Base-by-base conservation (phyloP, 2,888 invertebrate genomes). In the Pelosia muscerda region DNA sequence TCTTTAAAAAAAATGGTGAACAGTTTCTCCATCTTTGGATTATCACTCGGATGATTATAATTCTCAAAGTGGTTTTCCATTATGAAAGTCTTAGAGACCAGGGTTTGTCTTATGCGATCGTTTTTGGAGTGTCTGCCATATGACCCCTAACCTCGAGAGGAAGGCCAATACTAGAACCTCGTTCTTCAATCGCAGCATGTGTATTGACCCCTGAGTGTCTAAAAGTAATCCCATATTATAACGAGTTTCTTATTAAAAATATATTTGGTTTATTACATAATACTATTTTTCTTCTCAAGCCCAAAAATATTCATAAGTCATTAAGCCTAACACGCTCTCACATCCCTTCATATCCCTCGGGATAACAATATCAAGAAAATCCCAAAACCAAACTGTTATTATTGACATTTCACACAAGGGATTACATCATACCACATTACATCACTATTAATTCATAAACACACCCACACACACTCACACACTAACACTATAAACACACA, bases 381-480 rank as follows among this genome's bases (percentile, higher is more conserved):
- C 75, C 73, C 70, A 55, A 69, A 73, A 58, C 61, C 72, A 76
- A 74, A 74, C 75, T 65, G 66, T 66, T 71, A 65, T 31, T 84
- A 84, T 85, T 85, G 85, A 85, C 84, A 78, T 84, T 85, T 85
- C 85, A 82, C 85, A 85, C 85, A 81, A 76, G 73, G 75, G 84
- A 81, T 85, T 83, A 85, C 77, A 65, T 34, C 54, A 72, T 66
- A 74, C 77, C 74, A 76, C 68, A 81, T 82, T 80, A 84, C 76
- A 79, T 65, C 77, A 81, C 81, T 74, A 81, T 81, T 77, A 81
- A 81, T 74, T 68, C 63, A 71, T 73, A 71, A 75, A 57, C 66
- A 79, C 76, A 77, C 79, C 65, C 77, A 76, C 75, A 73, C 73
- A 64, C 71, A 71, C 65, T 69, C 68, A 57, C 31, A 11, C 22